Percentiles rank a stretch among this genome's conserved stretches.
Evolutionary conservation across 2,888 invertebrate species (phyloP).

Genomic region (Cordylochernes scorpioides): DNA sequence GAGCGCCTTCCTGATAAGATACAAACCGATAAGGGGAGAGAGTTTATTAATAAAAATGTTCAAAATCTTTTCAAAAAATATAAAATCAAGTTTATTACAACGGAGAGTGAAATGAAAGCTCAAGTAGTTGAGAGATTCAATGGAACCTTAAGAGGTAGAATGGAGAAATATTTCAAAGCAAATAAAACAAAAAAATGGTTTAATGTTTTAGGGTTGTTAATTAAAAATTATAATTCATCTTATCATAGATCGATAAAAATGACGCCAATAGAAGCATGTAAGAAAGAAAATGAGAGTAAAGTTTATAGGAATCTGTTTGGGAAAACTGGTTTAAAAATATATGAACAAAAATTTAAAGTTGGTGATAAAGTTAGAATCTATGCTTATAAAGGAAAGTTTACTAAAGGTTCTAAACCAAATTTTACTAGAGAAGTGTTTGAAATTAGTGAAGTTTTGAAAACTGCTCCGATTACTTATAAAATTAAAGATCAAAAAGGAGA

Average conservation of each 20-base stretch:
- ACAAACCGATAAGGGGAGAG: constrained; percentile 14
- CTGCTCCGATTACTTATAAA: too few relatives aligned
- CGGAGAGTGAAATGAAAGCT: constrained; percentile 17
- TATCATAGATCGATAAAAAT: constrained; percentile 3
- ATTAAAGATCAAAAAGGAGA: too few relatives aligned
- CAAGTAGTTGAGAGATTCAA: constrained; percentile 18
- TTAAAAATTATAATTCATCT: constrained; percentile 6
- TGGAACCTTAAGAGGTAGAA: constrained; percentile 17
- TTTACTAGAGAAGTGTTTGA: constrained; percentile 5
- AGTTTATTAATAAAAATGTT: constrained; percentile 13
- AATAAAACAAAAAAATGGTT: too few relatives aligned
- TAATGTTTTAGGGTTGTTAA: constrained; percentile 4
- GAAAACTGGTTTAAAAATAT: not conserved
- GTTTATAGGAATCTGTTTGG: constrained; percentile 5
- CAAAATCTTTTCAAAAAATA: constrained; percentile 8
- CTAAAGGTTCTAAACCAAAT: constrained; percentile 6
- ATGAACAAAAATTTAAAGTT: constrained; percentile 2
- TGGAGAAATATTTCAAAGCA: constrained; percentile 7
- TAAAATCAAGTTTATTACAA: constrained; percentile 14
- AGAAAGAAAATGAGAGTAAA: constrained; percentile 1
- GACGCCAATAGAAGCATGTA: constrained; percentile 4
- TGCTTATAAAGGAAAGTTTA: constrained; percentile 2
- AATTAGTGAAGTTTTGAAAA: too few relatives aligned
- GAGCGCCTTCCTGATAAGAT: constrained; percentile 10
- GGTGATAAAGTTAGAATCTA: constrained; percentile 5